phyloP scores from a whole-genome alignment of 2,888 invertebrate species.

The Heteromyza rotundicornis region DNA sequence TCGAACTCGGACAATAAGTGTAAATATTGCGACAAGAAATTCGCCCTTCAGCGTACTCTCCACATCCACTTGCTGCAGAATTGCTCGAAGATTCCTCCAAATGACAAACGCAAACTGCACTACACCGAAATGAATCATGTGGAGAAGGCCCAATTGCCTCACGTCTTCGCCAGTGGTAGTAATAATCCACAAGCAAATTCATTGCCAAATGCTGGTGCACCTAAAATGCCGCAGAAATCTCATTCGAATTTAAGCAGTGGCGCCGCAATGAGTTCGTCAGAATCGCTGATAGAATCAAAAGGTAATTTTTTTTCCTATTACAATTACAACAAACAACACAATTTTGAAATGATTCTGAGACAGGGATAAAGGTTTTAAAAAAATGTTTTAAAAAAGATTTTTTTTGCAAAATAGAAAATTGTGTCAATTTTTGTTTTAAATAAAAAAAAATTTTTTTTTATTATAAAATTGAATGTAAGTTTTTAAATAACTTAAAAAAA shows the following conservation, averaged over 20 bases:
- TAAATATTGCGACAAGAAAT: conserved; percentile 57
- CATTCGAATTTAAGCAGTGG: conserved; percentile 19
- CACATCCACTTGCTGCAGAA: conserved; percentile 56
- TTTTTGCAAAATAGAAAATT: too few relatives aligned
- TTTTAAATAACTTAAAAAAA: too few relatives aligned
- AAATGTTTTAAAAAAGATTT: too few relatives aligned
- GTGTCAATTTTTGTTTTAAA: too few relatives aligned
- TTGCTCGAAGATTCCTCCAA: conserved; percentile 56
- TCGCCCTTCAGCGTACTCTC: conserved; percentile 51
- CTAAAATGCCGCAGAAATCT: conserved; percentile 12
- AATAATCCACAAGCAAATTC: too few relatives aligned
- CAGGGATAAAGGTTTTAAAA: too few relatives aligned
- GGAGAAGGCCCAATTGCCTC: conserved; percentile 50
- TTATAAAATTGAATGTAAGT: too few relatives aligned
- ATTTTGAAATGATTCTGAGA: too few relatives aligned
- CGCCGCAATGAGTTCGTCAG: conserved; percentile 22
- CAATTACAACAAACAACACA: too few relatives aligned
- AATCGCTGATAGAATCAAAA: conserved; percentile 25
- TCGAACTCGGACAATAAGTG: conserved; percentile 37
- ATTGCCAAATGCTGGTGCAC: not conserved
- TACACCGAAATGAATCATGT: conserved; percentile 53
- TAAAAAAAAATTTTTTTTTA: too few relatives aligned
- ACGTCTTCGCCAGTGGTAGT: conserved; percentile 1
- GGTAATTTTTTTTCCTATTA: conserved; percentile 27
- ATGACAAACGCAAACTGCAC: conserved; percentile 51